These are phyloP conservation scores for Ischnura elegans DNA, from an alignment of 2,888 invertebrate species.

Conservation along the genomic window DNA sequence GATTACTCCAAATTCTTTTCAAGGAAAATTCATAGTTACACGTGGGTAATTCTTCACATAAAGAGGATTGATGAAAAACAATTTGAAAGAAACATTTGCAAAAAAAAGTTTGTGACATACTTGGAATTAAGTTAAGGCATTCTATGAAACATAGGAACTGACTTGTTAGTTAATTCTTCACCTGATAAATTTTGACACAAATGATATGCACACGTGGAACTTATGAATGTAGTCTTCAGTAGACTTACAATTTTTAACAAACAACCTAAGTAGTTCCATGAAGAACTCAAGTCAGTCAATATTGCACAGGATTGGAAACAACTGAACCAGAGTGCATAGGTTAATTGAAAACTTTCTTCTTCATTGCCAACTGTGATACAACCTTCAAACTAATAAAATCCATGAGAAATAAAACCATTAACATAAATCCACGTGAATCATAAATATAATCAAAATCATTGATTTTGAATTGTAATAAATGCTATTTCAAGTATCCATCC, in stretches of 20 bases:
- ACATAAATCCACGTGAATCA: too few species aligned
- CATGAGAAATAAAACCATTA: too few species aligned
- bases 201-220: neutral
- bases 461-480: too few species aligned
- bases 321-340: neutral
- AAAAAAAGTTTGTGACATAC: neutral
- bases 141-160: slow-evolving; percentile 64
- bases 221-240: neutral
- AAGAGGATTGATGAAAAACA: neutral
- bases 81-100: neutral
- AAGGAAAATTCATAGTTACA: slow-evolving; percentile 19
- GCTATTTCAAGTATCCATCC: too few species aligned
- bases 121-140: slow-evolving; percentile 33
- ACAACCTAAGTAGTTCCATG: neutral
- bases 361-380: slow-evolving; percentile 5
- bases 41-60: neutral
- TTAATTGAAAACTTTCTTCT: slow-evolving; percentile 45
- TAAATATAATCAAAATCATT: too few species aligned
- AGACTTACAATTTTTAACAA: neutral
- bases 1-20: too few species aligned
- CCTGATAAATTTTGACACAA: neutral
- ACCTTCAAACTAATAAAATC: neutral
- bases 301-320: neutral
- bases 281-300: neutral
- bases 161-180: neutral